A percentile compares a stretch with the other conserved stretches of the same genome.
These are phyloP conservation scores for Tinamus guttatus DNA, from an alignment of 2,113 vertebrate genomes.

Conservation along the genomic window DNA sequence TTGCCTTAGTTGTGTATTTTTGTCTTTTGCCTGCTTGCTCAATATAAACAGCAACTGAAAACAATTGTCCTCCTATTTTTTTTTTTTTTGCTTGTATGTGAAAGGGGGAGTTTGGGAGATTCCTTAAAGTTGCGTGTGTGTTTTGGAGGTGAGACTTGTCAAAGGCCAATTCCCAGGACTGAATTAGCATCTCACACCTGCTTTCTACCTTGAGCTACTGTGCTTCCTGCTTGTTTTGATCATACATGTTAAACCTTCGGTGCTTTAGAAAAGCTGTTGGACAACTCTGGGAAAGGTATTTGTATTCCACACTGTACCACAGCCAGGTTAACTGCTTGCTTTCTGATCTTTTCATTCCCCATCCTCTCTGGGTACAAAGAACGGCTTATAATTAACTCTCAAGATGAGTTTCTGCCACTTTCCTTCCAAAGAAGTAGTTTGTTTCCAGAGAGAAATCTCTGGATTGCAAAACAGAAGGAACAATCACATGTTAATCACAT, in stretches of 20 bases:
- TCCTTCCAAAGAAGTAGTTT: not conserved
- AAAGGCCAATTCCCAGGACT: not conserved
- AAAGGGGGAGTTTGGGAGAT: not conserved
- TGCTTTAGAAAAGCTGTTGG: not conserved
- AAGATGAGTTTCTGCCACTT: not conserved
- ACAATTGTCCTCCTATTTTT: not conserved
- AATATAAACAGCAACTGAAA: not conserved
- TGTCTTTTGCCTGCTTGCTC: conserved; percentile 12
- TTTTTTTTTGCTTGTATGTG: not conserved
- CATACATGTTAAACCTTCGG: not conserved
- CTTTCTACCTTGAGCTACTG: not conserved
- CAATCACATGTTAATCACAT: not conserved
- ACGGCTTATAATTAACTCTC: not conserved
- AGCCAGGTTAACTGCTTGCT: not conserved
- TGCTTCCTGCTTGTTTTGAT: not conserved
- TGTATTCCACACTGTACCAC: not conserved
- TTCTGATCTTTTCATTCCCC: not conserved
- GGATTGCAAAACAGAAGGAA: not conserved
- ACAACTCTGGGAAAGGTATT: not conserved
- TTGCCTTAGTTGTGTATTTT: conserved; percentile 69
- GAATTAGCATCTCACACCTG: not conserved
- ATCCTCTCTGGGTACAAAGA: not conserved
- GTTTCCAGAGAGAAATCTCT: not conserved
- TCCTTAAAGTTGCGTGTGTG: not conserved
- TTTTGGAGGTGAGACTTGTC: not conserved